Evolutionary conservation across 2,797 vertebrate genomes (phyloP), one percentile per base, ranked within the genome.

Genomic region (Taeniopygia guttata): DNA sequence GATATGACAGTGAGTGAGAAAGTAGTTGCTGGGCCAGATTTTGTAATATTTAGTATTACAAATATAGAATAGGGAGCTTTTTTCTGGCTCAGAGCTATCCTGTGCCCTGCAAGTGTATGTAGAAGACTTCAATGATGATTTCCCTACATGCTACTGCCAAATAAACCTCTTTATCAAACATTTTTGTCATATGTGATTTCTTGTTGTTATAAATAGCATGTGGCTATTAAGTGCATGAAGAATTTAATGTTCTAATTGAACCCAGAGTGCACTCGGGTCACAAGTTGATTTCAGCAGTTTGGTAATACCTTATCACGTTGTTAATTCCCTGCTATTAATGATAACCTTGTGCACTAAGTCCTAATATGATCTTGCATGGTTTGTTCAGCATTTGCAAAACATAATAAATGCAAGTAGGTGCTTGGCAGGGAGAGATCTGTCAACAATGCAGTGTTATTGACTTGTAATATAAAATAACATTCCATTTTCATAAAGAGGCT

Each of bases 361-460:
- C 40, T 38, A 63, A 5, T 73, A 89, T 46, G 77, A 89, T 84
- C 82, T 83, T 78, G 29, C 18, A 29, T 54, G 36, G 23, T 74
- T 88, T 87, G 36, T 90, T 91, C 58, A 70, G 38, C 69, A 36
- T 95, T 90, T 74, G 72, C 69, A 62, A 93, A 90, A 55, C 56
- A 46, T 48, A 79, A 77, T 91, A 93, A 87, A 94, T 77, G 32
- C 34, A 78, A 92, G 63, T 49, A 38, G 62, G 64, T 82, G 26
- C 43, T 87, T 75, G 40, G 38, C 46, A 83, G 60, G 16, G 60
- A 92, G 68, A 69, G 23, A 6, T 69, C 32, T 79, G 60, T 84
- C 73, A 45, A 64, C 63, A 93, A 14, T 27, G n/a, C 25, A 51
- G 21, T 0, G 0, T 27, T 82, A 1, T 32, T 87, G 56, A 49